phyloP scores from a whole-genome alignment of 2,113 vertebrate genomes.

The Acinonyx jubatus region DNA sequence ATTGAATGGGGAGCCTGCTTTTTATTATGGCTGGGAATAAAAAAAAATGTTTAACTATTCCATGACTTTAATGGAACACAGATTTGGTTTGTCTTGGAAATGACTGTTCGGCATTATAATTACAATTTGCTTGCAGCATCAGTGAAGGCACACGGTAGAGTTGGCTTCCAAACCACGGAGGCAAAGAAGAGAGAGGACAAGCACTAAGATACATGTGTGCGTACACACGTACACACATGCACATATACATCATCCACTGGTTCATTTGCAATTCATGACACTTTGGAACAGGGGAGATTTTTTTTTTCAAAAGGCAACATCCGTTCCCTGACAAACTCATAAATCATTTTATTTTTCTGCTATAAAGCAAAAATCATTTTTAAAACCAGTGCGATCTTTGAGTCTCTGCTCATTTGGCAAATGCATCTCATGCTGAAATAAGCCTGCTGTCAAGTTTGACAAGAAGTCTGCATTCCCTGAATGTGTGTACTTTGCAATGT shows the following conservation, averaged over 20 bases:
- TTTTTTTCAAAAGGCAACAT: conserved; percentile 52
- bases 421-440: not conserved
- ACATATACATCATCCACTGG: not conserved
- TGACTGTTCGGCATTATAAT: conserved; percentile 64
- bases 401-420: conserved; percentile 61
- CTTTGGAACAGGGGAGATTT: conserved; percentile 50
- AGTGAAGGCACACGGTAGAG: conserved; percentile 35
- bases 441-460: conserved; percentile 55
- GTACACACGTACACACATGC: not conserved
- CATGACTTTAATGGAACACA: conserved; percentile 70
- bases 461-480: not conserved
- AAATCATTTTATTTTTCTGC: conserved; percentile 60
- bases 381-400: conserved; percentile 25
- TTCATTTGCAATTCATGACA: conserved; percentile 65
- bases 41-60: conserved; percentile 65
- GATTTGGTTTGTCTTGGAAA: conserved; percentile 56
- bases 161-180: conserved; percentile 56
- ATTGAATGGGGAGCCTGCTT: conserved; percentile 64
- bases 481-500: not conserved
- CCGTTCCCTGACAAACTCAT: conserved; percentile 56
- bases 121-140: conserved; percentile 59
- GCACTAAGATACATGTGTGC: not conserved
- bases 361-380: conserved; percentile 52
- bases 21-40: conserved; percentile 64
- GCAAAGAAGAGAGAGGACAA: conserved; percentile 42